Evolutionary conservation across 2,797 vertebrate genomes (phyloP), one percentile per base, ranked within the genome.

Genomic region (Siniperca undulata): DNA sequence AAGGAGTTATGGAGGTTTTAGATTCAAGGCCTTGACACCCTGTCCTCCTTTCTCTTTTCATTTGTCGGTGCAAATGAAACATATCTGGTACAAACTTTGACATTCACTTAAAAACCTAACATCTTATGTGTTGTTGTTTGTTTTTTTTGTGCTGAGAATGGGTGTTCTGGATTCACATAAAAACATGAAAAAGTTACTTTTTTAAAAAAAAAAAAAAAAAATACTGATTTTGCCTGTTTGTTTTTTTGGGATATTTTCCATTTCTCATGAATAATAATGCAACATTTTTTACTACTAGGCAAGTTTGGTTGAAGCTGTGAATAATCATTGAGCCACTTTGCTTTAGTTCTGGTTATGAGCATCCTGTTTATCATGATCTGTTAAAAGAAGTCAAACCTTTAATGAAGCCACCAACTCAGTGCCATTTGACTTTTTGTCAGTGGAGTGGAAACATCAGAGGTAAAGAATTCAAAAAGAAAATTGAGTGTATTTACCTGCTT

Each of bases 241-340:
- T 66, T 68, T 81, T 46, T 79, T 74, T 55, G 38, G 42, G 34
- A 78, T 59, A 56, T 71, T 67, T 88, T 90, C 53, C 53, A 30
- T 80, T 90, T 80, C 76, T 86, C 30, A 71, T 80, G n/a, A 81
- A 85, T 78, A 83, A 81, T 78, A 83, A 87, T 87, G 85, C 89
- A 36, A 86, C 64, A 61, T 78, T 90, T 80, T 83, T 89, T 85
- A 86, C 85, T 93, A 84, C 81, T 78, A 68, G 69, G 88, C 84
- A 86, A 67, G 84, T 93, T 94, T 92, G 88, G 77, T 93, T 94
- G 78, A 95, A 95, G 90, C 94, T 95, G 94, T 95, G 94, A 96
- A 94, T 89, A 88, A 85, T 86, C 78, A 71, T 87, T 87, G 92
- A 93, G 90, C 86, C 92, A 88, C 88, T 92, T 94, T 90, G 75